Base-by-base conservation (phyloP, 2,888 invertebrate genomes). In the Tipula unca region DNA sequence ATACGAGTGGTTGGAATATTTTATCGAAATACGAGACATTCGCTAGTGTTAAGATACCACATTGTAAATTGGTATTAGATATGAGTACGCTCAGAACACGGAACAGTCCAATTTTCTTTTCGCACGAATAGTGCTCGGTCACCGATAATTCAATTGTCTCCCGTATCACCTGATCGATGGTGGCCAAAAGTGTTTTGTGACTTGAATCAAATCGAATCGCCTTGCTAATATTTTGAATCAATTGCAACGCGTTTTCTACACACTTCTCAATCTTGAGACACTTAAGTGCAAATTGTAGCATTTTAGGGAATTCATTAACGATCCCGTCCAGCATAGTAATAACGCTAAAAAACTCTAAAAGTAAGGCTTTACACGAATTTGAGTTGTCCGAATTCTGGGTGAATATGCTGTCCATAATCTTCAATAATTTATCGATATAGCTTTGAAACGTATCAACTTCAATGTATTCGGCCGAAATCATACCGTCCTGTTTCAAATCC, bases 401-500 rank as follows among this genome's bases (percentile, higher is more conserved):
- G 10, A 69, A 48, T 29, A 25, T 32, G 6, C 32, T 14, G 6
- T 83, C 35, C 3, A 32, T 10, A 32, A n/a, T 83, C 10, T n/a
- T 29, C 10, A 83, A 32, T 32, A 83, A 6, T 8, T 83, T 83
- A 83, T 6, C n/a, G 17, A 83, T 83, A 32, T 83, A 29, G 17
- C 6, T 17, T 5, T 17, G n/a, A 83, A 83, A 83, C 8, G 29
- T 6, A 32, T 83, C 35, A n/a, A 6, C 35, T 1, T 83, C 32
- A 1, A 83, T 83, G 17, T 32, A 29, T 14, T n/a, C 29, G 6
- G n/a, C 10, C 6, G 29, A 32, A 10, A 83, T 32, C 35, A 83
- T 29, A 32, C 83, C 83, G n/a, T 35, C 83, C 29, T 83, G 29
- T 32, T 83, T 88, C 0, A 89, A 89, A 85, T 90, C 90, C 69